Conservation (phyloP, 2,888 invertebrate genomes). For the Sesia bembeciformis region DNA sequence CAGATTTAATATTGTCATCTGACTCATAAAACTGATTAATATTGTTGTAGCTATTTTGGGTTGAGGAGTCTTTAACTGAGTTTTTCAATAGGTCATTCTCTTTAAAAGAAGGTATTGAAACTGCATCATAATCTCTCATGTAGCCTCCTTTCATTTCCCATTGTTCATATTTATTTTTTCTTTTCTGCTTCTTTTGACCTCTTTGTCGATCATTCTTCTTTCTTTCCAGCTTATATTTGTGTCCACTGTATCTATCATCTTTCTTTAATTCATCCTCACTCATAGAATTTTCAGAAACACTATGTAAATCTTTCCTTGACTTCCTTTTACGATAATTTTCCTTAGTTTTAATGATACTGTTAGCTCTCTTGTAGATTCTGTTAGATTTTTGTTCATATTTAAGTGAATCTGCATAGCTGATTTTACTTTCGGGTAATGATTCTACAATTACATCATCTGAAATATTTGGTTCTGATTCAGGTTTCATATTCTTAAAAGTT, state of each 20-base stretch:
- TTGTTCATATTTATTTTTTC: slow-evolving; percentile 57
- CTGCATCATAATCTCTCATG: slow-evolving; percentile 53
- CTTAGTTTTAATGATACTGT: slow-evolving; percentile 68
- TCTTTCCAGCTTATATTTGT: slow-evolving; percentile 39
- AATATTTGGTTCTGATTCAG: background rate
- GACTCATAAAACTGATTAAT: slow-evolving; percentile 23
- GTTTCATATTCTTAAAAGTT: background rate
- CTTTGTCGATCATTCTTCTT: slow-evolving; percentile 53
- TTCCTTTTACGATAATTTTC: slow-evolving; percentile 35
- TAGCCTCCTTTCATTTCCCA: slow-evolving; percentile 64
- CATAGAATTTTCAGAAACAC: slow-evolving; percentile 18
- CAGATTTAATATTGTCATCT: slow-evolving; percentile 9
- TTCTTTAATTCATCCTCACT: slow-evolving; percentile 53
- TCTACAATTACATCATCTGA: background rate
- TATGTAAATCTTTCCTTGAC: slow-evolving; percentile 18
- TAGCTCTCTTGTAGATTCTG: slow-evolving; percentile 20
- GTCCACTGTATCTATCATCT: slow-evolving; percentile 50
- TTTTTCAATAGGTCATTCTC: slow-evolving; percentile 30
- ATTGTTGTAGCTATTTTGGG: slow-evolving; percentile 18
- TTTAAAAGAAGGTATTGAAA: slow-evolving; percentile 32
- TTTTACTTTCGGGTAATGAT: background rate
- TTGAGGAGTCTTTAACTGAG: slow-evolving; percentile 21
- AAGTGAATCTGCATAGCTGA: slow-evolving; percentile 48
- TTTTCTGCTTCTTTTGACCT: slow-evolving; percentile 53
- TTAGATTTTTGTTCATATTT: slow-evolving; percentile 19